Percentiles rank a stretch among this genome's conserved stretches.
phyloP scores from a whole-genome alignment of 2,113 vertebrate genomes.

The Boleophthalmus pectinirostris region DNA sequence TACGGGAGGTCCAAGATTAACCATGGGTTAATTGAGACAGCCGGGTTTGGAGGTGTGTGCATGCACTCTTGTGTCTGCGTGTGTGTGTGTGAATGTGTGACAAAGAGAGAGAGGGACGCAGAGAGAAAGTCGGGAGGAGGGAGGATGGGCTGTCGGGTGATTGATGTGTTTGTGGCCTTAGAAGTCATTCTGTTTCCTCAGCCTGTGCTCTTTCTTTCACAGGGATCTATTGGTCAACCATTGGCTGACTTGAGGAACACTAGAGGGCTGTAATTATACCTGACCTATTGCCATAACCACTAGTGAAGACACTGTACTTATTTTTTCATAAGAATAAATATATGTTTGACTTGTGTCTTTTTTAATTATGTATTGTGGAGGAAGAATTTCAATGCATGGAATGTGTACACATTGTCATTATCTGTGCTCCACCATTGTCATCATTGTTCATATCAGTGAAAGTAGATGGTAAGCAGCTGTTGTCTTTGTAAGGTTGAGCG shows the following conservation, averaged over 20 bases:
- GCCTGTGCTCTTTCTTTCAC: conserved; percentile 19
- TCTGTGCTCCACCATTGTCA: conserved; percentile 34
- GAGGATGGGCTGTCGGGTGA: conserved; percentile 71
- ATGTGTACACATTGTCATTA: conserved; percentile 11
- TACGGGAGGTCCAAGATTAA: conserved; percentile 87
- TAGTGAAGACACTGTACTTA: background rate
- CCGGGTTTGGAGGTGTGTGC: conserved; percentile 63
- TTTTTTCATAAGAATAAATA: background rate
- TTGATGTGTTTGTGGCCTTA: conserved; percentile 79
- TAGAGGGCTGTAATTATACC: conserved; percentile 43
- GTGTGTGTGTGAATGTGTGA: conserved; percentile 31
- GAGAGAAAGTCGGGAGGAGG: conserved; percentile 35
- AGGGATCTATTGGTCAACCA: conserved; percentile 62
- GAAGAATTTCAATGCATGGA: background rate
- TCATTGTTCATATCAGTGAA: conserved; percentile 47
- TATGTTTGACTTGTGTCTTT: background rate
- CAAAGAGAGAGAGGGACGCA: conserved; percentile 42
- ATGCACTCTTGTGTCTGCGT: conserved; percentile 13
- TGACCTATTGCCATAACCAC: conserved; percentile 13
- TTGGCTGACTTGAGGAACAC: conserved; percentile 57
- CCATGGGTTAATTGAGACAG: conserved; percentile 88
- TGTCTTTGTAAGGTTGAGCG: conserved; percentile 61
- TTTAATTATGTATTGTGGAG: background rate
- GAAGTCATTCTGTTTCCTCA: conserved; percentile 75
- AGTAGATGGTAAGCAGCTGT: conserved; percentile 57